These are phyloP conservation scores for Carduelis carduelis DNA, from an alignment of 2,797 vertebrate species.

Conservation along the genomic window DNA sequence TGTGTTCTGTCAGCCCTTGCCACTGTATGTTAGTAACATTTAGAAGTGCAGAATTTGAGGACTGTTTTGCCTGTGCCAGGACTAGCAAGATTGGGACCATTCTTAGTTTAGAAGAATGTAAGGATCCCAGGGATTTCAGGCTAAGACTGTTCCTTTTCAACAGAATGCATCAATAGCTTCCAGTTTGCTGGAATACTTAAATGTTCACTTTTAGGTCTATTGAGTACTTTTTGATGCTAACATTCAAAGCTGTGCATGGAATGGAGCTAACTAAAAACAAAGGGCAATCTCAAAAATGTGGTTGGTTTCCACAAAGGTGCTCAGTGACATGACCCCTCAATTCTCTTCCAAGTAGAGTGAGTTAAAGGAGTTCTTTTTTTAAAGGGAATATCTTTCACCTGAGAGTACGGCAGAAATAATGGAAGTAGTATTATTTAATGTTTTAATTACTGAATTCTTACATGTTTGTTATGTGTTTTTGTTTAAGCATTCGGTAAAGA, in stretches of 20 bases:
- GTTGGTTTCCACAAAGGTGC: background rate
- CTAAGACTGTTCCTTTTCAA: background rate
- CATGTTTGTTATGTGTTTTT: background rate
- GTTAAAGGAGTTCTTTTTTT: background rate
- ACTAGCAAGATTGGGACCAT: background rate
- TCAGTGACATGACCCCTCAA: background rate
- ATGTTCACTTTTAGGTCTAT: background rate
- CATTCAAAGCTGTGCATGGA: background rate
- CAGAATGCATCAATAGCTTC: background rate
- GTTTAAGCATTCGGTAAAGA: conserved; percentile 87
- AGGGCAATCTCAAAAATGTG: background rate
- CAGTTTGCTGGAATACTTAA: background rate
- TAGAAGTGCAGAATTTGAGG: background rate
- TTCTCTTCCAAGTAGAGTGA: background rate
- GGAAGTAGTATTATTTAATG: background rate
- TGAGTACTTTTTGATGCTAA: background rate
- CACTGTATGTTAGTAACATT: background rate
- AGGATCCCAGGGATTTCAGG: background rate
- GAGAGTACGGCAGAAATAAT: background rate
- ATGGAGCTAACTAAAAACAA: background rate
- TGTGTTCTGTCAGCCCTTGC: background rate
- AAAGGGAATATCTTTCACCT: background rate
- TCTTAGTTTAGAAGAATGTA: background rate
- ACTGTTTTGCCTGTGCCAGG: background rate
- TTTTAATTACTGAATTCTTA: background rate